A percentile compares a stretch with the other conserved stretches of the same genome.
phyloP scores from a whole-genome alignment of 2,888 invertebrate species.

The Pyrrhosoma nymphula region DNA sequence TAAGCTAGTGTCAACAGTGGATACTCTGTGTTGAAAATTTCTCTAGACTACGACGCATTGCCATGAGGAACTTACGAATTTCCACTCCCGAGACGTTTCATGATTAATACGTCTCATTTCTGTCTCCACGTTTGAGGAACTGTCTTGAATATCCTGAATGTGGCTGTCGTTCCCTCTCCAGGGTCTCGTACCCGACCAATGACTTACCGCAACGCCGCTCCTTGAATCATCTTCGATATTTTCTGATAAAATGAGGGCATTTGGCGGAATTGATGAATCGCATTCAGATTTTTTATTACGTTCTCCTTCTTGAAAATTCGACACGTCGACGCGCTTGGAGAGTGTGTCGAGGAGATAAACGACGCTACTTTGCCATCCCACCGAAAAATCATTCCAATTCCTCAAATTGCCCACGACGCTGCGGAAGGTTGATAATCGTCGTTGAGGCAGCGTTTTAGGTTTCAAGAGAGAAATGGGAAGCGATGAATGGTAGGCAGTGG shows the following conservation, averaged over 20 bases:
- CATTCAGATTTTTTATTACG: background rate
- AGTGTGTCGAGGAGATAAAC: slow-evolving; percentile 31
- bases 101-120: background rate
- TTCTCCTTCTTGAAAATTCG: background rate
- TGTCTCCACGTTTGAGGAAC: background rate
- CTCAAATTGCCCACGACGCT: background rate
- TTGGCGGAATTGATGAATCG: background rate
- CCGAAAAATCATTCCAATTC: slow-evolving; percentile 28
- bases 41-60: no score
- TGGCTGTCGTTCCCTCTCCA: background rate
- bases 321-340: background rate
- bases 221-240: background rate
- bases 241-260: background rate
- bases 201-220: background rate
- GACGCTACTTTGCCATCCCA: background rate
- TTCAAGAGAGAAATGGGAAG: background rate
- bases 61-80: background rate
- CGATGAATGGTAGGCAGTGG: background rate
- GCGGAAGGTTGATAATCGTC: background rate
- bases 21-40: no score
- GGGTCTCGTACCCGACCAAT: background rate
- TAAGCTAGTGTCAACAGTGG: no score
- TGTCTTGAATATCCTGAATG: background rate
- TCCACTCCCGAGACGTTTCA: background rate
- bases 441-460: background rate